Base-by-base conservation (phyloP, 2,113 vertebrate species). In the Erythrolamprus reginae region DNA sequence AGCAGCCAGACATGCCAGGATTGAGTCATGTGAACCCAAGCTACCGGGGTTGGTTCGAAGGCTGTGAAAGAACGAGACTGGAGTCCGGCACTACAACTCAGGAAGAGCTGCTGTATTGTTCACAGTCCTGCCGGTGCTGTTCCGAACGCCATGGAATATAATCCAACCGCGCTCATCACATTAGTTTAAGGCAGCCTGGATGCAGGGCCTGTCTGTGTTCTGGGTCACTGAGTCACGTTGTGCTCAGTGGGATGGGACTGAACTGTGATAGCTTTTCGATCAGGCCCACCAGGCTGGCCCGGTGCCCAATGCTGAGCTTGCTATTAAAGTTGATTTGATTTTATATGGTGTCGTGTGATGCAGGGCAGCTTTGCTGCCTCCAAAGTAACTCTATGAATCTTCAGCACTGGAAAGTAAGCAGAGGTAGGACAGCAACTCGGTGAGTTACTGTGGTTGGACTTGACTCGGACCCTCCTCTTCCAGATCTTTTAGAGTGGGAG, bases 271-370 rank as follows among this genome's bases (percentile, higher is more conserved):
- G 84, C 38, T 87, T 53, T 87, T 87, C 48, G 10, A 87, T 87
- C 70, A 48, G 21, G 52, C 61, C 83, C 47, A 38, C 82, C 17
- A 51, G 45, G 45, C 24, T 65, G 83, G 47, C 47, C 52, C 17
- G n/a, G 21, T 48, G 70, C 23, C 38, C 86, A 28, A 55, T 84
- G 21, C 13, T 88, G 86, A 58, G 15, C 84, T 88, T 91, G 21
- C 53, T 88, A 91, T 84, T 91, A 88, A 91, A 91, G 70, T 83
- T 52, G 38, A 21, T 53, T 89, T 88, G 56, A 26, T 61, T 52
- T 91, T 88, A 84, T 33, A 3, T 51, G 47, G 47, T 91, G 45
- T 28, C 7, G n/a, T 91, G 77, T 88, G 53, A 84, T 83, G 2
- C 51, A n/a, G 17, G 45, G 45, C 28, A 58, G n/a, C 28, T 33